Percentiles rank a stretch among this genome's conserved stretches.
Conservation (phyloP, 2,888 invertebrate genomes). For the Oligia strigilis region DNA sequence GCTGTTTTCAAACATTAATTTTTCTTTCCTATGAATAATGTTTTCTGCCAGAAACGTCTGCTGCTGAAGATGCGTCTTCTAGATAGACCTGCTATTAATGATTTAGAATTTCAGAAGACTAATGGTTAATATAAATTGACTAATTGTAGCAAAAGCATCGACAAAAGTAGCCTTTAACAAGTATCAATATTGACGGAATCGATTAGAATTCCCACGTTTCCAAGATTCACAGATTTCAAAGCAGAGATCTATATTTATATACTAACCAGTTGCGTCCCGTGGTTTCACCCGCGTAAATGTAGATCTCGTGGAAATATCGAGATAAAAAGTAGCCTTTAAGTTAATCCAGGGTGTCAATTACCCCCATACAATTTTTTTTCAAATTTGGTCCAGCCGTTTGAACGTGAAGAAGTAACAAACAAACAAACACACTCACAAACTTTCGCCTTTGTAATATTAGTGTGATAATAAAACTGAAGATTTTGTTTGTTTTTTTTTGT, state of each 20-base stretch:
- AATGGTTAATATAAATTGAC: neutral
- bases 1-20: conserved; percentile 46
- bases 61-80: conserved; percentile 13
- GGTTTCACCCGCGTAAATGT: no score
- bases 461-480: neutral
- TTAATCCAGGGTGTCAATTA: no score
- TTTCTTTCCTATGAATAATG: conserved; percentile 40
- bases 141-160: neutral
- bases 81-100: conserved; percentile 23
- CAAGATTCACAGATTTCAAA: no score
- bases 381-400: no score
- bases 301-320: no score
- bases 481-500: neutral
- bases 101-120: neutral
- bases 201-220: neutral
- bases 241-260: neutral
- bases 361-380: no score
- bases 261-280: neutral
- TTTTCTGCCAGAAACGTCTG: conserved; percentile 11
- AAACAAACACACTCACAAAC: no score
- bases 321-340: no score
- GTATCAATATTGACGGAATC: neutral
- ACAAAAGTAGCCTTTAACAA: neutral
- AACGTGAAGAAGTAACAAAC: no score
- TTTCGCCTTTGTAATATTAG: no score